phyloP scores from a whole-genome alignment of 2,797 vertebrate species.

The Sorex maritimensis region DNA sequence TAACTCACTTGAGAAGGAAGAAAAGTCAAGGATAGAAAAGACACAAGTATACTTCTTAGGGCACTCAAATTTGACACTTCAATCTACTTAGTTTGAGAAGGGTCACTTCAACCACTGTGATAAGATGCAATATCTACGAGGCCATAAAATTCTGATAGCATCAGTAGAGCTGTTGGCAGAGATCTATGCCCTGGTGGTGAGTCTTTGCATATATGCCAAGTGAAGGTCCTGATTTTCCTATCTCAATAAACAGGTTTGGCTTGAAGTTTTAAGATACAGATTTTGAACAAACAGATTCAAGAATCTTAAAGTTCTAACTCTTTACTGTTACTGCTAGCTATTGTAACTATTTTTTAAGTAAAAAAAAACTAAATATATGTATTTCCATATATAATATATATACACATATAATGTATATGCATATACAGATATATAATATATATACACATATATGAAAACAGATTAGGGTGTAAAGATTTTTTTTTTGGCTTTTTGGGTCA shows the following conservation, averaged over 20 bases:
- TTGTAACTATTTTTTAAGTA: background rate
- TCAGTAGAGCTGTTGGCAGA: background rate
- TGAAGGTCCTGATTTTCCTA: background rate
- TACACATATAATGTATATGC: too few relatives aligned
- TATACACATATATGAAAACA: too few relatives aligned
- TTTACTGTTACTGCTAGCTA: background rate
- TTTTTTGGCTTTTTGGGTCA: too few relatives aligned
- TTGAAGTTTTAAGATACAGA: background rate
- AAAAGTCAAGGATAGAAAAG: constrained; percentile 13
- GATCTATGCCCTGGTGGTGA: background rate
- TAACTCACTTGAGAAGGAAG: constrained; percentile 45
- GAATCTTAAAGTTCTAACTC: background rate
- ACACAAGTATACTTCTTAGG: background rate
- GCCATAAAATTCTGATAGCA: background rate
- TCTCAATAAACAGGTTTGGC: background rate
- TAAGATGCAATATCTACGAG: background rate
- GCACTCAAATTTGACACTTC: background rate
- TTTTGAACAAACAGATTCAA: background rate
- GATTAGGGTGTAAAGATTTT: too few relatives aligned
- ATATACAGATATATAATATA: too few relatives aligned
- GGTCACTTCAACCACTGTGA: background rate
- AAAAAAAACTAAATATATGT: too few relatives aligned
- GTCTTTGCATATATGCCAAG: background rate
- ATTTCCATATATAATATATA: too few relatives aligned
- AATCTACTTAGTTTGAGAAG: background rate